phyloP scores from a whole-genome alignment of 2,113 vertebrate genomes.

The Onychostruthus taczanowskii region DNA sequence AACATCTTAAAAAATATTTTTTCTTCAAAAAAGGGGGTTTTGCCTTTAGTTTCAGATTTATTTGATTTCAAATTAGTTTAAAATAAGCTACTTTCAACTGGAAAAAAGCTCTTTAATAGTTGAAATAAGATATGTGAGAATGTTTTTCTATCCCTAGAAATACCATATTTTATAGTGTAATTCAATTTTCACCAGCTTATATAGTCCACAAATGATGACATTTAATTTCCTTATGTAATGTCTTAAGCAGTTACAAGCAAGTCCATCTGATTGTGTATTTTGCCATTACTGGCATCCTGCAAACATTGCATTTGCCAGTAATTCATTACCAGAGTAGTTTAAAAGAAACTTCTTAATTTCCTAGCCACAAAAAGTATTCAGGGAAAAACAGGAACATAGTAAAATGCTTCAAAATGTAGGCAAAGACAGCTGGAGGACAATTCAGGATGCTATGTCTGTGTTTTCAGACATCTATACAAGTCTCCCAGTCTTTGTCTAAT shows the following conservation, averaged over 20 bases:
- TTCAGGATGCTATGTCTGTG: background rate
- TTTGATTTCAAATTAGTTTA: background rate
- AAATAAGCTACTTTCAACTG: background rate
- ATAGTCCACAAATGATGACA: background rate
- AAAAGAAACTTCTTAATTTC: background rate
- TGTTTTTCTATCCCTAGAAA: background rate
- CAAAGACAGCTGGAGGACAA: background rate
- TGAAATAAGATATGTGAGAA: background rate
- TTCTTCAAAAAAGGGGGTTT: background rate
- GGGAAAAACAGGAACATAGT: background rate
- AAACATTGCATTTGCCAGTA: background rate
- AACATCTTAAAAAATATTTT: background rate
- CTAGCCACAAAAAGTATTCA: background rate
- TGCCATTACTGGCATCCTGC: background rate
- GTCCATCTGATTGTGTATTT: background rate
- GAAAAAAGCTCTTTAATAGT: background rate
- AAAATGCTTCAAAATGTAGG: background rate
- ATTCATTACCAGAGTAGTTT: background rate
- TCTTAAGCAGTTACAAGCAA: background rate
- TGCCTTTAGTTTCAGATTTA: background rate
- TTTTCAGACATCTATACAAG: background rate
- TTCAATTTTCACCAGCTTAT: background rate
- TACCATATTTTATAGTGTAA: background rate
- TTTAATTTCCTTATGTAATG: background rate
- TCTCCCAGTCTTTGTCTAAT: background rate